Conservation (phyloP, 2,888 invertebrate genomes). For the Heliconius hortense region DNA sequence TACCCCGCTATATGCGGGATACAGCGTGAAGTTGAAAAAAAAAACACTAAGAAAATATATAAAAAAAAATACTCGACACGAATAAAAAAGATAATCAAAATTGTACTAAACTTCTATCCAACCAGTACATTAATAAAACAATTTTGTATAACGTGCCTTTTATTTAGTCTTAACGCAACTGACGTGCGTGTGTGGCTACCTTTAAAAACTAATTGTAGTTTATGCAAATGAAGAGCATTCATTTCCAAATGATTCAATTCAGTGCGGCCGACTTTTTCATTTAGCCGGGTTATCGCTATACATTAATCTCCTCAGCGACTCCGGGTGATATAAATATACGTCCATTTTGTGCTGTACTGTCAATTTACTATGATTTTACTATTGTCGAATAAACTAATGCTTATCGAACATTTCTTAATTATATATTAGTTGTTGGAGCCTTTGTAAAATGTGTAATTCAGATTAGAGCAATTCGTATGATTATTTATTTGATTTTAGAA, state of each 20-base stretch:
- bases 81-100: too few species aligned
- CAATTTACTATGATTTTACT: slow-evolving; percentile 19
- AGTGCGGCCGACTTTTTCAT: slow-evolving; percentile 63
- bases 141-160: too few species aligned
- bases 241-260: slow-evolving; percentile 76
- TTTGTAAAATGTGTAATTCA: not conserved
- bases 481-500: not conserved
- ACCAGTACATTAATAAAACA: too few species aligned
- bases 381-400: not conserved
- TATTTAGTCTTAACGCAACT: not conserved
- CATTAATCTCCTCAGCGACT: slow-evolving; percentile 59
- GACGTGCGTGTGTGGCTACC: slow-evolving; percentile 48
- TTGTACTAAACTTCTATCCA: too few species aligned
- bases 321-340: slow-evolving; percentile 39
- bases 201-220: slow-evolving; percentile 69
- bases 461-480: not conserved
- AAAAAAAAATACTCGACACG: too few species aligned
- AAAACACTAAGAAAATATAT: too few species aligned
- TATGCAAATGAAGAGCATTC: slow-evolving; percentile 72
- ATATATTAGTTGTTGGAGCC: slow-evolving; percentile 3
- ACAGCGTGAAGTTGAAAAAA: too few species aligned
- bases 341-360: slow-evolving; percentile 34
- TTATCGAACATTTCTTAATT: slow-evolving; percentile 11
- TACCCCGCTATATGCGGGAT: too few species aligned
- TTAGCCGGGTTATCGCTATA: slow-evolving; percentile 60